Percentiles rank a stretch among this genome's conserved stretches.
Evolutionary conservation across 2,113 vertebrate genomes (phyloP).

Genomic region (Progne subis): DNA sequence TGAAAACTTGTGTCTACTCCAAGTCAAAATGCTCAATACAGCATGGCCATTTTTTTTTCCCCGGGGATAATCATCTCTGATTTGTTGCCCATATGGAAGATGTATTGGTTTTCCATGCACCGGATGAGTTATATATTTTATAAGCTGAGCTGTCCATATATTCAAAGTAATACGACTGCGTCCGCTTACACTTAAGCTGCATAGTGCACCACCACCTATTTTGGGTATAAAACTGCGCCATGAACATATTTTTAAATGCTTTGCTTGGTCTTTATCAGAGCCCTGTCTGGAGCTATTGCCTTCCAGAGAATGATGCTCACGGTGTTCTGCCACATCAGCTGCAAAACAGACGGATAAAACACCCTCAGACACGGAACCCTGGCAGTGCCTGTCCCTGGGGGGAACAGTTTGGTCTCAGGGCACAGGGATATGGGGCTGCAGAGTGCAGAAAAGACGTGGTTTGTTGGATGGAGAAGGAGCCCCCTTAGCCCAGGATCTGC

Average conservation of each 20-base stretch:
- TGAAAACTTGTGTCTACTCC: conserved; percentile 28
- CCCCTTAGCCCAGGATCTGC: background rate
- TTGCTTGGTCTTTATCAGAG: background rate
- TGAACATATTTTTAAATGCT: conserved; percentile 12
- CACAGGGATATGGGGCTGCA: background rate
- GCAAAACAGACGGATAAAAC: background rate
- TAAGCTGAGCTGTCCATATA: conserved; percentile 4
- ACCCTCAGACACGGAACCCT: fast-evolving
- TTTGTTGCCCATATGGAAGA: conserved; percentile 61
- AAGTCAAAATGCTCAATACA: conserved; percentile 40
- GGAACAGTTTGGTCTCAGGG: background rate
- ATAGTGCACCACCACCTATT: background rate
- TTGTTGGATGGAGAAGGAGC: background rate
- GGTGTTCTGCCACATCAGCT: background rate
- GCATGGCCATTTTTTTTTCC: background rate
- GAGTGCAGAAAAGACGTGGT: background rate
- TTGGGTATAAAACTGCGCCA: background rate
- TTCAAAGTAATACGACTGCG: conserved; percentile 26
- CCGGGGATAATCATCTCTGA: conserved; percentile 19
- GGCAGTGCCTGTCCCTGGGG: background rate
- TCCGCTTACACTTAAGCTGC: background rate
- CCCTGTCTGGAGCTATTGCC: background rate
- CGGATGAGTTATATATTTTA: conserved; percentile 33
- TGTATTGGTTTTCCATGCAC: conserved; percentile 31
- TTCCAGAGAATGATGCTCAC: background rate